These are phyloP conservation scores for Sicus ferrugineus DNA, from an alignment of 2,888 invertebrate genomes.

Conservation along the genomic window DNA sequence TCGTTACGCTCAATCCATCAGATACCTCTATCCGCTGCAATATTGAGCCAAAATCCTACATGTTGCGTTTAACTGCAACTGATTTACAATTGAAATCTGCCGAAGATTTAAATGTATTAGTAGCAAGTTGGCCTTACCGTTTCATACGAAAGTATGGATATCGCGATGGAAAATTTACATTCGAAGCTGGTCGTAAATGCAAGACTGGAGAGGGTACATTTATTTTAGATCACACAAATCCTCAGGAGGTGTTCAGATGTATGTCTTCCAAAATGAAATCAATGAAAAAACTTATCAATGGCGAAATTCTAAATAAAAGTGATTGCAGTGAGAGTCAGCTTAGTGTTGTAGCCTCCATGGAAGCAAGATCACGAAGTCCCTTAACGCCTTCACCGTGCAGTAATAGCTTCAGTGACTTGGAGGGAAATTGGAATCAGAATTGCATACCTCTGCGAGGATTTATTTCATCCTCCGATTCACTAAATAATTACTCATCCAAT, in stretches of 20 bases:
- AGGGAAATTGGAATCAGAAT: slow-evolving; percentile 60
- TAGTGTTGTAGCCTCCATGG: slow-evolving; percentile 78
- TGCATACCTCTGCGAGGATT: slow-evolving; percentile 58
- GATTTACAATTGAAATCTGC: slow-evolving; percentile 77
- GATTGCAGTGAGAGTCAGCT: slow-evolving; percentile 81
- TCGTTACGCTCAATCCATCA: slow-evolving; percentile 78
- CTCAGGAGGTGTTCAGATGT: slow-evolving; percentile 83
- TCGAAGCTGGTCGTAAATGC: slow-evolving; percentile 88
- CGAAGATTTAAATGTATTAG: slow-evolving; percentile 69
- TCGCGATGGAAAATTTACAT: slow-evolving; percentile 84
- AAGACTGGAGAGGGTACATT: slow-evolving; percentile 86
- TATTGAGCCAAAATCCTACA: slow-evolving; percentile 75
- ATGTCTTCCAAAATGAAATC: slow-evolving; percentile 85
- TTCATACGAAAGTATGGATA: slow-evolving; percentile 87
- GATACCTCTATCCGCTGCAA: slow-evolving; percentile 81
- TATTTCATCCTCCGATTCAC: slow-evolving; percentile 60
- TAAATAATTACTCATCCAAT: slow-evolving; percentile 55
- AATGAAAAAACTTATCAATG: slow-evolving; percentile 83
- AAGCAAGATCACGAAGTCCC: slow-evolving; percentile 83
- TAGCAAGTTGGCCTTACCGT: slow-evolving; percentile 83
- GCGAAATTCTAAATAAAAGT: slow-evolving; percentile 71
- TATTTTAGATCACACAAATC: slow-evolving; percentile 80
- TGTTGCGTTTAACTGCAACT: slow-evolving; percentile 76
- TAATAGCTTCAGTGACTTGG: slow-evolving; percentile 56
- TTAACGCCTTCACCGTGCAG: slow-evolving; percentile 72